phyloP scores from a whole-genome alignment of 53 echinoderm and acorn worm genomes.

The Pentamera pediparva region DNA sequence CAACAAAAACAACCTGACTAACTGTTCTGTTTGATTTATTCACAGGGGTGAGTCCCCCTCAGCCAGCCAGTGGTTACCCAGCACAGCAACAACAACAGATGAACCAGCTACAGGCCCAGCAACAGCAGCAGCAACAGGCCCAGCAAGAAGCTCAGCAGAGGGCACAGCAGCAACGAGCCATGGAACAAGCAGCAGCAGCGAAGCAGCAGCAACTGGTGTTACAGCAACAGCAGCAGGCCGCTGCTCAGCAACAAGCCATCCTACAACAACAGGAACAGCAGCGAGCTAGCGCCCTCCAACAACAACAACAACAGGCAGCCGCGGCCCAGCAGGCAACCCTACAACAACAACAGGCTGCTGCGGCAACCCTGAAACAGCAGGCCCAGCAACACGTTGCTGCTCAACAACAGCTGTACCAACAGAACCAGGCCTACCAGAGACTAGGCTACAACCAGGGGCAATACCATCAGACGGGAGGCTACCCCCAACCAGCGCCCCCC shows the following conservation, averaged over 20 bases:
- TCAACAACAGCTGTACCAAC: no score
- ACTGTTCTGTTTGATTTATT: neutral
- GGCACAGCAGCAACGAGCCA: constrained; percentile 45
- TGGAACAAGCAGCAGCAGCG: constrained; percentile 55
- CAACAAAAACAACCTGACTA: constrained; percentile 38
- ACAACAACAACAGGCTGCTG: constrained; percentile 17
- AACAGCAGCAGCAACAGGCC: constrained; percentile 42
- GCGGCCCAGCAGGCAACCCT: constrained; percentile 39
- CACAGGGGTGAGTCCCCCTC: no score
- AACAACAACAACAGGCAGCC: constrained; percentile 12
- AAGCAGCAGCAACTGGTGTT: constrained; percentile 48
- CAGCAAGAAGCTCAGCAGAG: constrained; percentile 38
- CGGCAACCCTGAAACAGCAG: neutral
- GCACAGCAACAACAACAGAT: constrained; percentile 25
- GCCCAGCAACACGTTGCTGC: neutral
- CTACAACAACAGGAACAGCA: constrained; percentile 39
- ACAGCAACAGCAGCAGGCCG: constrained; percentile 42
- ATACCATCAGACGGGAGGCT: no score
- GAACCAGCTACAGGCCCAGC: constrained; percentile 35
- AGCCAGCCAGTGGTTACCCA: constrained; percentile 39
- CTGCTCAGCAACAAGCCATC: constrained; percentile 30
- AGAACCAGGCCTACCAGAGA: constrained; percentile 38
- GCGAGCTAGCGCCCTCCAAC: constrained; percentile 24
- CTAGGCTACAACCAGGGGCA: neutral
- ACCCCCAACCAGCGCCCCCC: neutral